Evolutionary conservation across 64 coral and sea anemone species (phyloP), one percentile per base, ranked within the genome.

Genomic region (Dendronephthya gigantea): DNA sequence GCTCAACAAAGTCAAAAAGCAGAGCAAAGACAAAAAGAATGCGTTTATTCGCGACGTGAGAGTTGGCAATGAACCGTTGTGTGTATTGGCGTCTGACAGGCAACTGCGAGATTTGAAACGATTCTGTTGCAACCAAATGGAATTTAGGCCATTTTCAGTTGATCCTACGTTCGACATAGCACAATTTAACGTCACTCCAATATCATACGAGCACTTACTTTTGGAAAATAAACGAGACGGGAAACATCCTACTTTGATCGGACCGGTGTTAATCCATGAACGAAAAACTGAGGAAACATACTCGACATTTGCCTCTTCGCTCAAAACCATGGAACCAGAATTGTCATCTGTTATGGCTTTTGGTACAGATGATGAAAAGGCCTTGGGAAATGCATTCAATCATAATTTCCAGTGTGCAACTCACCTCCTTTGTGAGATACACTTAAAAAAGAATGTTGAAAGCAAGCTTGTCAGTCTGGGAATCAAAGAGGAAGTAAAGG

Each of bases 1-100:
- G 39, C 82, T 82, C 28, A 85, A 85, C 59, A 83, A 92, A 19
- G 38, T 40, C 34, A 86, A 58, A 25, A 35, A 35, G 23, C 65
- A 66, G 43, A 40, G 35, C 68, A 68, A 16, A 68, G 35, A 35
- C 38, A 68, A 41, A 51, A 16, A 86, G n/a, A 49, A 25, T 56
- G 72, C 72, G 11, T 79, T 79, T 19, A 79, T 79, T 37, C 29
- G 72, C 9, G 72, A 79, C 36, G 72, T 79, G 27, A 34, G 11
- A 34, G 69, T 76, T 79, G 72, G 72, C 13, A 2, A 29, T 37
- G 72, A 79, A 79, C 72, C 72, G 11, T 33, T 79, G 0, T 79
- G 72, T 33, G 16, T 79, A 35, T 33, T 79, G 34, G 72, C 72
- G 0, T 13, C 31, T 33, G 72, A 79, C 34, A 79, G 29, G 37